These are phyloP conservation scores for Ericerus pela DNA, from an alignment of 1,140 invertebrate species.

Conservation along the genomic window DNA sequence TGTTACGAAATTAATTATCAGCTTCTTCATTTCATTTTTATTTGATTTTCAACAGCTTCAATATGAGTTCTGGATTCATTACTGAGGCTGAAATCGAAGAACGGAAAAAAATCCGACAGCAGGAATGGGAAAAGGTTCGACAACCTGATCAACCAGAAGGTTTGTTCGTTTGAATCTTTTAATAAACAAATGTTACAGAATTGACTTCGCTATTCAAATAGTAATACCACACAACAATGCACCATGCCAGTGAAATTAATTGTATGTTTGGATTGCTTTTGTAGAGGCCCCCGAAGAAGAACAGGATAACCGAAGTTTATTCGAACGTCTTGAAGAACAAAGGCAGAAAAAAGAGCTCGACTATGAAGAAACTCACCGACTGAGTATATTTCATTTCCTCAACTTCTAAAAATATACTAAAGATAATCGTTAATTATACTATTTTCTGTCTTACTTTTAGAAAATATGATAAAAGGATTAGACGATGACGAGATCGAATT, in stretches of 20 bases:
- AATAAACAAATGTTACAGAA: not conserved
- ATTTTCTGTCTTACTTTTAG: slow-evolving; percentile 35
- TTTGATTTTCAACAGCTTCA: no score
- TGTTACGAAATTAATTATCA: no score
- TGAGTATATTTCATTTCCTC: slow-evolving; percentile 47
- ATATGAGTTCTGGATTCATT: slow-evolving; percentile 78
- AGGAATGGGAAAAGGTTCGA: slow-evolving; percentile 88
- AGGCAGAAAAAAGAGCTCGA: slow-evolving; percentile 78
- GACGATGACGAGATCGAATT: slow-evolving; percentile 93
- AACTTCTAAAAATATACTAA: not conserved
- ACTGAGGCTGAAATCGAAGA: slow-evolving; percentile 72
- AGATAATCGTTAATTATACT: slow-evolving; percentile 11
- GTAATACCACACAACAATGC: not conserved
- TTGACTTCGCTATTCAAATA: not conserved
- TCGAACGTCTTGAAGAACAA: slow-evolving; percentile 78
- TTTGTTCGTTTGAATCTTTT: slow-evolving; percentile 31
- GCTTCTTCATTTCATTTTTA: no score
- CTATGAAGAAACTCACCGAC: slow-evolving; percentile 84
- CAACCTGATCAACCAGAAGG: slow-evolving; percentile 74
- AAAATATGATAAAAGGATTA: slow-evolving; percentile 85
- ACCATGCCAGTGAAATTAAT: not conserved
- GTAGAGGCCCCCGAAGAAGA: slow-evolving; percentile 71
- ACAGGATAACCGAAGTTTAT: slow-evolving; percentile 64
- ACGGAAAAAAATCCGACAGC: slow-evolving; percentile 57
- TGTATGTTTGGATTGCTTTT: slow-evolving; percentile 22